Conservation (phyloP, 2,113 vertebrate genomes). For the Erpornis zantholeuca region DNA sequence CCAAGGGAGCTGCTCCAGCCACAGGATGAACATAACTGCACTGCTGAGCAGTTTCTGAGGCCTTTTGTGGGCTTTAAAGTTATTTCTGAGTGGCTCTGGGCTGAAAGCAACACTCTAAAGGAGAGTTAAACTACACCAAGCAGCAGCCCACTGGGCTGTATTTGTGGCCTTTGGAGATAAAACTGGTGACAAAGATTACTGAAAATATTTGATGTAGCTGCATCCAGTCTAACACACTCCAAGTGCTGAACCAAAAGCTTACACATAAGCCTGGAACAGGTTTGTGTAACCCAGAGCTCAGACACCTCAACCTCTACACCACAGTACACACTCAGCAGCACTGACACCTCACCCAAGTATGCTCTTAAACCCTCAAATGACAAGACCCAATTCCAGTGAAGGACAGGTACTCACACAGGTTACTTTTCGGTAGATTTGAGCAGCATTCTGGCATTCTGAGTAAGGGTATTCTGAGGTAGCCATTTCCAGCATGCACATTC, state of each 20-base stretch:
- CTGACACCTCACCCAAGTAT: fast-evolving
- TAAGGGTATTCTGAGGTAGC: conserved; percentile 98
- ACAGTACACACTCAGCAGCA: fast-evolving
- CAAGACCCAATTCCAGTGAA: not conserved
- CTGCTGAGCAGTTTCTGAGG: not conserved
- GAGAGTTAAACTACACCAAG: not conserved
- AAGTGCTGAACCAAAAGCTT: fast-evolving
- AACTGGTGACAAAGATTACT: not conserved
- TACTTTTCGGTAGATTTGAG: conserved; percentile 99
- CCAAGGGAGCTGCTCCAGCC: not conserved
- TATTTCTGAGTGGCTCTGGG: not conserved
- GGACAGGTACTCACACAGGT: conserved; percentile 87
- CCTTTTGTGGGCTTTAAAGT: not conserved
- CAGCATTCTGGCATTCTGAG: conserved; percentile 98
- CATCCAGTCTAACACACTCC: not conserved
- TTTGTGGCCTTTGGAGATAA: not conserved
- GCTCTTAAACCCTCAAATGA: not conserved
- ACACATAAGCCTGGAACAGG: not conserved
- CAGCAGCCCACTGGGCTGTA: not conserved
- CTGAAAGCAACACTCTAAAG: not conserved
- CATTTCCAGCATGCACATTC: conserved; percentile 99
- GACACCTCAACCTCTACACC: not conserved
- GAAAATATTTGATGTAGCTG: not conserved
- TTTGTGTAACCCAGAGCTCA: not conserved
- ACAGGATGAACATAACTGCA: not conserved